Percentiles rank a stretch among this genome's conserved stretches.
These are phyloP conservation scores for Euleptes europaea DNA, from an alignment of 2,113 vertebrate species.

Conservation along the genomic window DNA sequence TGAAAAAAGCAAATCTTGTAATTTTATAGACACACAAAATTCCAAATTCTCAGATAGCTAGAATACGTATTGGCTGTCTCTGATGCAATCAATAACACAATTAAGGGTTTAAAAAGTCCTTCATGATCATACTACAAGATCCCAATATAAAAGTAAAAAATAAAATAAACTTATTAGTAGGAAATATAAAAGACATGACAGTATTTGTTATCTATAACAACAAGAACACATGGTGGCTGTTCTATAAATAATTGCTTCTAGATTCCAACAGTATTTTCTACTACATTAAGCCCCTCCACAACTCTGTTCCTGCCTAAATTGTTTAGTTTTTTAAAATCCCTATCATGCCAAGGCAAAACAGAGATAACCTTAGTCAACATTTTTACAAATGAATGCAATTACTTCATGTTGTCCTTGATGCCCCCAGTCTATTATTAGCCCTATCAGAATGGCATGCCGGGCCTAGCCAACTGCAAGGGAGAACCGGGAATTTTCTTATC, in stretches of 20 bases:
- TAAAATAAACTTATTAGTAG: background rate
- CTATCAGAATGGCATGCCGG: background rate
- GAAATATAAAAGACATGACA: background rate
- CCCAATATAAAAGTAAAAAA: background rate
- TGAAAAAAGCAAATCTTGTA: too few relatives aligned
- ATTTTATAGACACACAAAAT: too few relatives aligned
- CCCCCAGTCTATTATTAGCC: background rate
- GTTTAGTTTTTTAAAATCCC: background rate
- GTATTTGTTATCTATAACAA: background rate
- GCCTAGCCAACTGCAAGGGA: background rate
- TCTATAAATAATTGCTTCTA: background rate
- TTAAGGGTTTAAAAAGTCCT: background rate
- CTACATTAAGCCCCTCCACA: background rate
- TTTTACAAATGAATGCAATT: background rate
- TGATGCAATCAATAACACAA: background rate
- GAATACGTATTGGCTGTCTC: too few relatives aligned
- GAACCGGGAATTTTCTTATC: background rate
- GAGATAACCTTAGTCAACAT: background rate
- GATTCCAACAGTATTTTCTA: conserved; percentile 4
- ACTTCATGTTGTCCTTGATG: background rate
- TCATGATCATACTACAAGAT: rapidly evolving
- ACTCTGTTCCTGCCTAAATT: background rate
- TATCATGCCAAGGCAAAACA: background rate
- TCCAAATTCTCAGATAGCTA: too few relatives aligned
- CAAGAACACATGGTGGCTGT: background rate